Evolutionary conservation across 1,140 invertebrate species (phyloP), one percentile per base, ranked within the genome.

Genomic region (Mercenaria mercenaria): DNA sequence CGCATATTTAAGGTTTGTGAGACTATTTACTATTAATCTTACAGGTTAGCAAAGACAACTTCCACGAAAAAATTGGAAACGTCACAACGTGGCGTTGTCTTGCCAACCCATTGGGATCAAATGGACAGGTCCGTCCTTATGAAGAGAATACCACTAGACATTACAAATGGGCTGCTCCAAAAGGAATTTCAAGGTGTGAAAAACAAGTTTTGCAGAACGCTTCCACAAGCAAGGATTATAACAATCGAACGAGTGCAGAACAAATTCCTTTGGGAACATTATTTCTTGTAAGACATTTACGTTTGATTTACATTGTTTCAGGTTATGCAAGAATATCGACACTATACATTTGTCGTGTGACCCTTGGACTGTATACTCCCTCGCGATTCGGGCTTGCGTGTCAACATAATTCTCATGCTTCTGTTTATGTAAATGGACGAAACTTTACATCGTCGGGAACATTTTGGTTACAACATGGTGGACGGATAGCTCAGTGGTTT

Each of bases 281-380:
- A 90, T 61, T 61, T 50, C 52, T 82, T 90, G 92, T 93, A 88
- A 89, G 92, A 86, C n/a, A n/a, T n/a, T n/a, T n/a, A n/a, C n/a
- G n/a, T n/a, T n/a, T n/a, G n/a, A n/a, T n/a, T n/a, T n/a, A n/a
- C n/a, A n/a, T n/a, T n/a, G n/a, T n/a, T n/a, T n/a, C n/a, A n/a
- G n/a, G n/a, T n/a, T n/a, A n/a, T n/a, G n/a, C n/a, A n/a, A n/a
- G n/a, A n/a, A n/a, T n/a, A n/a, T n/a, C n/a, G n/a, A n/a, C n/a
- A n/a, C n/a, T n/a, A n/a, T n/a, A n/a, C n/a, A n/a, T n/a, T n/a
- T n/a, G n/a, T n/a, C n/a, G n/a, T n/a, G n/a, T n/a, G n/a, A n/a
- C n/a, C n/a, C n/a, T n/a, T n/a, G n/a, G n/a, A n/a, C n/a, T n/a
- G n/a, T n/a, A n/a, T n/a, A n/a, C n/a, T n/a, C n/a, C n/a, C n/a